Evolutionary conservation across 2,888 invertebrate species (phyloP).

Genomic region (Lucinisca nassula): DNA sequence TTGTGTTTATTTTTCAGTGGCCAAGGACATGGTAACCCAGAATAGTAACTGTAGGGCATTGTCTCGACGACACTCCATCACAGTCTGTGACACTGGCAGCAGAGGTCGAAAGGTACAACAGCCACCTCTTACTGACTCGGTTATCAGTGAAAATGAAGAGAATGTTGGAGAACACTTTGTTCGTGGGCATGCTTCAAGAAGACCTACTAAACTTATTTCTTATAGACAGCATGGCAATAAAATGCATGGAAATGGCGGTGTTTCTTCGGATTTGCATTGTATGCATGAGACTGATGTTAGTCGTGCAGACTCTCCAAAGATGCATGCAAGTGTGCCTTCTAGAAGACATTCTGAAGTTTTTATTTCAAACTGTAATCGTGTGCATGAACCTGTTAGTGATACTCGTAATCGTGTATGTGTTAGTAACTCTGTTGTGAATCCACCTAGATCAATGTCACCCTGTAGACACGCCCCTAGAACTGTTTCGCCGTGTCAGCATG

Average conservation of each 20-base stretch:
- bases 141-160: slow-evolving; percentile 48
- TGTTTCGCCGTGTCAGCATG: slow-evolving; percentile 38
- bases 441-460: slow-evolving; percentile 46
- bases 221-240: slow-evolving; percentile 55
- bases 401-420: slow-evolving; percentile 9
- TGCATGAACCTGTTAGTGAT: slow-evolving; percentile 30
- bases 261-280: neutral
- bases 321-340: slow-evolving; percentile 52
- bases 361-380: slow-evolving; percentile 38
- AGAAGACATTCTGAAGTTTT: slow-evolving; percentile 22
- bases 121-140: slow-evolving; percentile 47
- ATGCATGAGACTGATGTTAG: slow-evolving; percentile 17
- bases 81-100: slow-evolving; percentile 44
- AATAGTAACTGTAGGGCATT: slow-evolving; percentile 36
- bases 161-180: slow-evolving; percentile 16
- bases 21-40: slow-evolving; percentile 53
- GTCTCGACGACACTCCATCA: slow-evolving; percentile 59
- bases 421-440: slow-evolving; percentile 51
- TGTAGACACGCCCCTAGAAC: slow-evolving; percentile 26
- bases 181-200: slow-evolving; percentile 52
- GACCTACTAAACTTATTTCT: slow-evolving; percentile 57
- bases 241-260: slow-evolving; percentile 42
- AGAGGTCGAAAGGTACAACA: slow-evolving; percentile 51
- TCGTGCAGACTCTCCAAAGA: slow-evolving; percentile 28
- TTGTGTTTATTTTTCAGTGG: slow-evolving; percentile 46